Conservation (phyloP, 2,888 invertebrate genomes). For the Diaperis boleti region DNA sequence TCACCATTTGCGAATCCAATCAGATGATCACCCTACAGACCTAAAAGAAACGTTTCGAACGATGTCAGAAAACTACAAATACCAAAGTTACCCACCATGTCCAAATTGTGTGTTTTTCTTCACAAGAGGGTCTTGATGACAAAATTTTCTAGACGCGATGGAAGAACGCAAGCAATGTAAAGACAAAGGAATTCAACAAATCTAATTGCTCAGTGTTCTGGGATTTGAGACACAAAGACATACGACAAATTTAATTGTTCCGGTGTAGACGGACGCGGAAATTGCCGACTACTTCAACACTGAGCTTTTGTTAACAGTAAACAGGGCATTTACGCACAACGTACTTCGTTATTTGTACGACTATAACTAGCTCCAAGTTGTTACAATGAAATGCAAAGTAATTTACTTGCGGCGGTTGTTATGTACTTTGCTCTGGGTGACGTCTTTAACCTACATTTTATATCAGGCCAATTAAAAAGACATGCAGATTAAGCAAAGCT, state of each 20-base stretch:
- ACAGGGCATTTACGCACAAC: slow-evolving; percentile 19
- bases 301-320: slow-evolving; percentile 29
- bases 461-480: slow-evolving; percentile 30
- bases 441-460: slow-evolving; percentile 26
- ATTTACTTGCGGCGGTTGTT: slow-evolving; percentile 8
- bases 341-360: slow-evolving; percentile 11
- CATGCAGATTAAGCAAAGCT: slow-evolving; percentile 29
- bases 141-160: slow-evolving; percentile 39
- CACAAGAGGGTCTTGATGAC: slow-evolving; percentile 29
- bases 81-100: slow-evolving; percentile 14
- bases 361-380: slow-evolving; percentile 22
- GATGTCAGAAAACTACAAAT: slow-evolving; percentile 21
- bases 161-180: slow-evolving; percentile 35
- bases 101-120: slow-evolving; percentile 34
- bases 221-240: slow-evolving; percentile 47
- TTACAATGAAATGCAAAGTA: slow-evolving; percentile 23
- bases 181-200: slow-evolving; percentile 48
- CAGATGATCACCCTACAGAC: too few species aligned
- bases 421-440: slow-evolving; percentile 11
- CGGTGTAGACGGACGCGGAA: slow-evolving; percentile 38
- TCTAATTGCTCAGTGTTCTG: slow-evolving; percentile 47
- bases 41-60: too few species aligned
- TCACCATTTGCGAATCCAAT: too few species aligned
- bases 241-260: slow-evolving; percentile 47
- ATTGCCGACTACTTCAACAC: slow-evolving; percentile 20